Evolutionary conservation across 2,113 vertebrate species (phyloP).

Genomic region (Calyptomena viridis): DNA sequence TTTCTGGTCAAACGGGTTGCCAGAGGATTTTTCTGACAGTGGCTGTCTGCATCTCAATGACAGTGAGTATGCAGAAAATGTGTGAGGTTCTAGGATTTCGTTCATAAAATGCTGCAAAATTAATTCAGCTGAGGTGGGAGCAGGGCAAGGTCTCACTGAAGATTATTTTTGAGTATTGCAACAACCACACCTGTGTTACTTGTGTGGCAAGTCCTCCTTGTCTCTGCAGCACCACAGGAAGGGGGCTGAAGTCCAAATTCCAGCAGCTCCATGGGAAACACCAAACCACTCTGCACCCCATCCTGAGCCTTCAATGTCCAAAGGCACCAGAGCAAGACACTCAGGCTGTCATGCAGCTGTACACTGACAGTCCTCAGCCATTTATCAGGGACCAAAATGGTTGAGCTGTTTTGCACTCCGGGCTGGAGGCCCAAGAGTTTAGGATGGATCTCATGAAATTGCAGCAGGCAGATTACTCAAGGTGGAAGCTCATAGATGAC

Average conservation of each 20-base stretch:
- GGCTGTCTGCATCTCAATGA: neutral
- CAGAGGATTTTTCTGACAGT: neutral
- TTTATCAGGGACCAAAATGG: neutral
- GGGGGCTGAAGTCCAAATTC: fast-evolving
- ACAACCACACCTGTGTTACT: no score
- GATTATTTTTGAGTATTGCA: neutral
- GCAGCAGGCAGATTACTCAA: neutral
- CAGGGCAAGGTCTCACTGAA: neutral
- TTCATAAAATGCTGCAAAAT: neutral
- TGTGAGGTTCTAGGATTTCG: neutral
- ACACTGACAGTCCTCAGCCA: neutral
- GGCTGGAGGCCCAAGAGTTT: neutral
- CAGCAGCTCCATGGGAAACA: neutral
- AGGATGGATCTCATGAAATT: neutral
- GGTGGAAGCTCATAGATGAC: neutral
- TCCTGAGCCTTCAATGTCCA: neutral
- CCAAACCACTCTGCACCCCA: fast-evolving
- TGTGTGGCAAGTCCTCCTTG: fast-evolving
- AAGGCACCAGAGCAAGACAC: neutral
- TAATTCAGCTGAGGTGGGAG: neutral
- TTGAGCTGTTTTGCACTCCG: neutral
- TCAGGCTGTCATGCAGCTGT: no score
- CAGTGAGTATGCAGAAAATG: neutral
- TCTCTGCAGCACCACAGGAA: neutral
- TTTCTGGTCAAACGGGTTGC: neutral